A percentile compares a stretch with the other conserved stretches of the same genome.
Evolutionary conservation across 2,888 invertebrate species (phyloP).

Genomic region (Erebia epiphron): DNA sequence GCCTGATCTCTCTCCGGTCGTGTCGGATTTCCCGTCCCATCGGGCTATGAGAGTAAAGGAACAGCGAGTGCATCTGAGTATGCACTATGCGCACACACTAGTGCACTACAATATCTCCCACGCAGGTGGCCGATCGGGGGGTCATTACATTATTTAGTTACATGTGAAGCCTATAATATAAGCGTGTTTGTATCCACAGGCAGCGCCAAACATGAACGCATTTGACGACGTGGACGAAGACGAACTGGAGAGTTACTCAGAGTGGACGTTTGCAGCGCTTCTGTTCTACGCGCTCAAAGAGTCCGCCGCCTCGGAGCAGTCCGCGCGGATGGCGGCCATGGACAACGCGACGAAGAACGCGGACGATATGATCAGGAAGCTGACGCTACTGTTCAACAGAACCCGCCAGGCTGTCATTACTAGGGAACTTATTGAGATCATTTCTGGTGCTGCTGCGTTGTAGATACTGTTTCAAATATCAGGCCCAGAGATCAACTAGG

Average conservation of each 20-base stretch:
- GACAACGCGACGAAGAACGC: constrained; percentile 92
- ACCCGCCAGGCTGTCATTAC: constrained; percentile 94
- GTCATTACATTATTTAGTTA: too few species aligned
- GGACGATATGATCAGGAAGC: constrained; percentile 89
- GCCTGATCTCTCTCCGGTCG: too few species aligned
- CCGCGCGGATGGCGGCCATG: constrained; percentile 92
- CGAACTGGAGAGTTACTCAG: constrained; percentile 86
- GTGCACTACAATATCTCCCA: too few species aligned
- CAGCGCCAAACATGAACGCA: constrained; percentile 84
- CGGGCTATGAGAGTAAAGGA: too few species aligned
- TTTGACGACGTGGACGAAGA: constrained; percentile 89
- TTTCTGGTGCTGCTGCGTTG: constrained; percentile 91
- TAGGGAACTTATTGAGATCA: constrained; percentile 94
- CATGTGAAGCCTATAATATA: too few species aligned
- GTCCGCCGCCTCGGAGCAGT: constrained; percentile 89
- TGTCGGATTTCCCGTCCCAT: too few species aligned
- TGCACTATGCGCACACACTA: too few species aligned
- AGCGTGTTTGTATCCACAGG: constrained; percentile 40
- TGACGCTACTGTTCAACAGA: constrained; percentile 89
- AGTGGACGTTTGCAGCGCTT: constrained; percentile 88
- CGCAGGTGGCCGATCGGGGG: too few species aligned
- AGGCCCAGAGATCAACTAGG: too few species aligned
- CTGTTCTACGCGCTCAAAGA: constrained; percentile 90
- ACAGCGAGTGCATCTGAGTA: too few species aligned
- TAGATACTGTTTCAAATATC: background rate